Conservation (phyloP, 2,113 vertebrate species). For the Sylvia atricapilla region DNA sequence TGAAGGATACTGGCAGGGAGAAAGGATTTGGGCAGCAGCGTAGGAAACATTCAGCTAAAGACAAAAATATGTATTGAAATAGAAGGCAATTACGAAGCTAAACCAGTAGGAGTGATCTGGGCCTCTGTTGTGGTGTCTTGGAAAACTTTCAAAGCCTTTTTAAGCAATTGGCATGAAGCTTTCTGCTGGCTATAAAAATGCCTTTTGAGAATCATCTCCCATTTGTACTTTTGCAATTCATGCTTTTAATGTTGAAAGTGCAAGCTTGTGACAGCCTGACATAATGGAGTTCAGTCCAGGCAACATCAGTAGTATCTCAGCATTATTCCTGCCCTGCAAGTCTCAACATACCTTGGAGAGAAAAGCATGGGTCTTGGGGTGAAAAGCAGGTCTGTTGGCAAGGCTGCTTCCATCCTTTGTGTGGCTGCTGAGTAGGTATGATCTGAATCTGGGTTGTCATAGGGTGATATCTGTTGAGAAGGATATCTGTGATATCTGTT, state of each 20-base stretch:
- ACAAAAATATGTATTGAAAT: constrained; percentile 31
- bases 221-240: constrained; percentile 6
- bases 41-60: neutral
- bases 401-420: neutral
- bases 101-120: neutral
- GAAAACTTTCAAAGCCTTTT: constrained; percentile 56
- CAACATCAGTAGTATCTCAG: neutral
- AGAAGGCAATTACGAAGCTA: constrained; percentile 18
- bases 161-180: constrained; percentile 23
- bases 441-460: neutral
- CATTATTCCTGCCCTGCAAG: neutral
- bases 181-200: constrained; percentile 19
- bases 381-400: neutral
- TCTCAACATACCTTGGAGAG: neutral
- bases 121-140: neutral
- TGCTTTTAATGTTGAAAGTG: neutral
- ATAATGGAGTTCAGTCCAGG: neutral
- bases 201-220: constrained; percentile 37
- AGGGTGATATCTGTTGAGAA: neutral
- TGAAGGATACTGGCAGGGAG: neutral
- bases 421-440: neutral
- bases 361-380: neutral
- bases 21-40: neutral
- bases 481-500: neutral
- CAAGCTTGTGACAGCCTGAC: neutral